phyloP scores from a whole-genome alignment of 2,888 invertebrate genomes.

The Drosophila paranaensis region DNA sequence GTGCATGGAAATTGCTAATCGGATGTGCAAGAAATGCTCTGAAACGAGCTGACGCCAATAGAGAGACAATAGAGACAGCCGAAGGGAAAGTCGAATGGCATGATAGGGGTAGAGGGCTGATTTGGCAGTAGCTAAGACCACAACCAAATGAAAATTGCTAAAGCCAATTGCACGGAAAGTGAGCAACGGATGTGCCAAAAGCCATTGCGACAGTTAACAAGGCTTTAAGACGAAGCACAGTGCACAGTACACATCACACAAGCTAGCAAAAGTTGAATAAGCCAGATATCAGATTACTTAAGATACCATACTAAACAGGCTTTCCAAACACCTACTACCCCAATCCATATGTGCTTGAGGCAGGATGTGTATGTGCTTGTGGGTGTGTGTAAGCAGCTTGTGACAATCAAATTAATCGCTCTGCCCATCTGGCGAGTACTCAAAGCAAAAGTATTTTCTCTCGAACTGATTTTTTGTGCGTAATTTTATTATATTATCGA shows the following conservation, averaged over 20 bases:
- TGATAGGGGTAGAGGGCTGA: not conserved
- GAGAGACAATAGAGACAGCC: conserved; percentile 18
- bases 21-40: conserved; percentile 63
- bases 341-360: not conserved
- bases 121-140: conserved; percentile 27
- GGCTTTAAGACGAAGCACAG: conserved; percentile 43
- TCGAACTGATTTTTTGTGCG: conserved; percentile 7
- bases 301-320: conserved; percentile 22
- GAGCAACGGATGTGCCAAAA: conserved; percentile 58
- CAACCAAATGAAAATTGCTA: conserved; percentile 66
- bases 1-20: conserved; percentile 78
- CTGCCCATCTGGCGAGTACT: conserved; percentile 7
- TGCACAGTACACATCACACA: not conserved
- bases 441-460: conserved; percentile 17
- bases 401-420: conserved; percentile 48
- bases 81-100: conserved; percentile 6
- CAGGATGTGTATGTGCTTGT: not conserved
- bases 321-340: conserved; percentile 5
- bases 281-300: conserved; percentile 54
- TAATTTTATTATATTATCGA: conserved; percentile 17
- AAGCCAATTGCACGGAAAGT: conserved; percentile 76
- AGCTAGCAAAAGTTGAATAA: conserved; percentile 31
- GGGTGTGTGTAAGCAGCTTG: conserved; percentile 36
- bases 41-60: conserved; percentile 36
- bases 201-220: conserved; percentile 72